Evolutionary conservation across 2,113 vertebrate species (phyloP).

Genomic region (Platysteira castanea): DNA sequence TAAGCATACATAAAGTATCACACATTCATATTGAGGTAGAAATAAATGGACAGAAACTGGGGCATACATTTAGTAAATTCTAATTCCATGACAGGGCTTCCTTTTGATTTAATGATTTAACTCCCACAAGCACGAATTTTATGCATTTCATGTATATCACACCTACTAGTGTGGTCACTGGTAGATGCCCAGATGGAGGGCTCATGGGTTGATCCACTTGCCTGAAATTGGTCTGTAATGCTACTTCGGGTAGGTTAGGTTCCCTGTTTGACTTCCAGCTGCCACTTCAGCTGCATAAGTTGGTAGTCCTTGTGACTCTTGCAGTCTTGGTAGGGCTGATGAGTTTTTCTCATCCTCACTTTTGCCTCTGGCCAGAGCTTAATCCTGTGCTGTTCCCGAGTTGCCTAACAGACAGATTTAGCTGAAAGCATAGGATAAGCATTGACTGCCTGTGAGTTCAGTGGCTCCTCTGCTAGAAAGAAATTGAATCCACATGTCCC

Average conservation of each 20-base stretch:
- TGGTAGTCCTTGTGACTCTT: background rate
- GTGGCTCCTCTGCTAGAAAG: background rate
- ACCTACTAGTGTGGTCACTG: no score
- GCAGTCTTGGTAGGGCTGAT: background rate
- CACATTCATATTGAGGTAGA: no score
- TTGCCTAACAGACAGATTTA: background rate
- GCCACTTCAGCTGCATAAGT: background rate
- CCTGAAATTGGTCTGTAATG: background rate
- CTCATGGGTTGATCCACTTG: background rate
- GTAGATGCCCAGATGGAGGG: background rate
- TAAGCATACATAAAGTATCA: no score
- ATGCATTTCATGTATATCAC: no score
- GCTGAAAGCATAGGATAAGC: background rate
- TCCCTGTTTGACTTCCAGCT: background rate
- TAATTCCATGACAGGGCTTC: no score
- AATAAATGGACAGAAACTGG: no score
- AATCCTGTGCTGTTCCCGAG: background rate
- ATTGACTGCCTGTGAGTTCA: background rate
- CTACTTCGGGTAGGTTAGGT: background rate
- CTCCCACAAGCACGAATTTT: no score
- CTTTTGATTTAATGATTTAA: no score
- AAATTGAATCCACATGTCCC: background rate
- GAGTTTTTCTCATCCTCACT: background rate
- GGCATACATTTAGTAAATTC: no score
- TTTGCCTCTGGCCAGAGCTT: background rate